A percentile compares a stretch with the other conserved stretches of the same genome.
phyloP scores from a whole-genome alignment of 2,113 vertebrate species.

The Macroglossus sobrinus region DNA sequence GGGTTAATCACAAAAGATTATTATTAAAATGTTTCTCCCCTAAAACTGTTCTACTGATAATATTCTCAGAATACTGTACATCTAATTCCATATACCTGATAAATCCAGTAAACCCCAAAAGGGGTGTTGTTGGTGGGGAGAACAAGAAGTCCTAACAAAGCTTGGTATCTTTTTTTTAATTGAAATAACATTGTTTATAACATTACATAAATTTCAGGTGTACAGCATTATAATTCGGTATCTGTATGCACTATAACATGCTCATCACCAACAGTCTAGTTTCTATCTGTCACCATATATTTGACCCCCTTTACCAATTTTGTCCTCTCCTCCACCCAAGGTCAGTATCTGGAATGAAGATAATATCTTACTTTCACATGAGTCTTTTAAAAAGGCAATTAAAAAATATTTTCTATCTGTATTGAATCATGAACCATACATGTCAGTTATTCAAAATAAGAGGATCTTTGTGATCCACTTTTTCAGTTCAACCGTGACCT shows the following conservation, averaged over 20 bases:
- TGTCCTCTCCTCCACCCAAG: background rate
- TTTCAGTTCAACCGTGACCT: conserved; percentile 70
- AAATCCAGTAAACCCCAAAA: background rate
- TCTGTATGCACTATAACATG: background rate
- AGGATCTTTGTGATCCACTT: background rate
- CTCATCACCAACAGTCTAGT: background rate
- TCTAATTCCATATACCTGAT: background rate
- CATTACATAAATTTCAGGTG: background rate
- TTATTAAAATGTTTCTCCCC: background rate
- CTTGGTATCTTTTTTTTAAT: background rate
- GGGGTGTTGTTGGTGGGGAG: too few species aligned
- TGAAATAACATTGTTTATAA: background rate
- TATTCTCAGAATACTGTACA: background rate
- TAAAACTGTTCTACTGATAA: background rate
- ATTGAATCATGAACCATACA: background rate
- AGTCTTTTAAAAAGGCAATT: background rate
- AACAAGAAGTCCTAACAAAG: background rate
- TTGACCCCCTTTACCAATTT: background rate
- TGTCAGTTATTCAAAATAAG: conserved; percentile 34
- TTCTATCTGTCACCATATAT: background rate
- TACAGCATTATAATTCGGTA: background rate
- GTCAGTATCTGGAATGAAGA: background rate
- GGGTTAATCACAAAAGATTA: background rate
- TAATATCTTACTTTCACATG: background rate
- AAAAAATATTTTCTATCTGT: background rate